Evolutionary conservation across 2,113 vertebrate species (phyloP).

Genomic region (Blennius ocellaris): DNA sequence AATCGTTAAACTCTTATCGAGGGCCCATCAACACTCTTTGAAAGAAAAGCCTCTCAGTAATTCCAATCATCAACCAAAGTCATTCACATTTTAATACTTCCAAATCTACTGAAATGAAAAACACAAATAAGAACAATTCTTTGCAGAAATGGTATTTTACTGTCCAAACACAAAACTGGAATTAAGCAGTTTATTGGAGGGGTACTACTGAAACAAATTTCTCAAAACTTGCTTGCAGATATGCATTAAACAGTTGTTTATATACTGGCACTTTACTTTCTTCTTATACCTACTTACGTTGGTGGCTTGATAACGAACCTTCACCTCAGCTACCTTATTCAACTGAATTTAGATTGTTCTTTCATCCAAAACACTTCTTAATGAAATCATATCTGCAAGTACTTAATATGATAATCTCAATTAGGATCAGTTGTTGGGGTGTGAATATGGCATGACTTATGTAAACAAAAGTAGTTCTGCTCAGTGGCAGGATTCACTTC

Average conservation of each 20-base stretch:
- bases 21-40: no score
- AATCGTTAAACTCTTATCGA: no score
- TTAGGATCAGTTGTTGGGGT: slow-evolving; percentile 77
- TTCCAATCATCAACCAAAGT: no score
- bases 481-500: slow-evolving; percentile 82
- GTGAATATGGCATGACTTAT: slow-evolving; percentile 74
- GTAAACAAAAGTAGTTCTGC: slow-evolving; percentile 84
- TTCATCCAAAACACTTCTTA: slow-evolving; percentile 68
- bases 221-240: background rate
- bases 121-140: background rate
- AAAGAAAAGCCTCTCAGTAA: no score
- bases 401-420: slow-evolving; percentile 83
- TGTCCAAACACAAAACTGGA: background rate
- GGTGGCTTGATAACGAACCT: slow-evolving; percentile 27
- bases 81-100: no score
- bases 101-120: no score
- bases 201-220: background rate
- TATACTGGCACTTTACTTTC: background rate
- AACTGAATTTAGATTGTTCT: slow-evolving; percentile 63
- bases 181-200: background rate
- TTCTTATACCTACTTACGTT: slow-evolving; percentile 8
- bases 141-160: background rate
- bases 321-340: slow-evolving; percentile 43
- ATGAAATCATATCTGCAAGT: slow-evolving; percentile 75
- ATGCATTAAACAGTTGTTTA: background rate